phyloP scores from a whole-genome alignment of 2,888 invertebrate species.

The Bellardia bayeri region DNA sequence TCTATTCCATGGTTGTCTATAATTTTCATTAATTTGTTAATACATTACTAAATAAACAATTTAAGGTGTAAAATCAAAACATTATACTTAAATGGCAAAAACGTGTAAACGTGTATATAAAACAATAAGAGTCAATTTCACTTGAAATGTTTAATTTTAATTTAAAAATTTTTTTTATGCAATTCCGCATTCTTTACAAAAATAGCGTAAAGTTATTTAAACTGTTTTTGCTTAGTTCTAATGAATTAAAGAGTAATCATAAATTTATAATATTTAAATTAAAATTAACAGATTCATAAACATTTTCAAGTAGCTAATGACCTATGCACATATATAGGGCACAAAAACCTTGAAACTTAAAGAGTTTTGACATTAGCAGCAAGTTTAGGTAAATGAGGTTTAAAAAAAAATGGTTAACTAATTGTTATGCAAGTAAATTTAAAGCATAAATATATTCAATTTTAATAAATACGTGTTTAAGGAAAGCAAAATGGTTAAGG shows the following conservation, averaged over 20 bases:
- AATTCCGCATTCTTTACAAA: constrained; percentile 56
- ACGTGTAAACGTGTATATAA: not conserved
- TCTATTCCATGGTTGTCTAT: not conserved
- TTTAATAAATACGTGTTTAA: too few relatives aligned
- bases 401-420: too few relatives aligned
- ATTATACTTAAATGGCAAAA: constrained; percentile 7
- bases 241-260: not conserved
- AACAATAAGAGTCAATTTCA: not conserved
- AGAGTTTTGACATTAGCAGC: too few relatives aligned
- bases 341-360: too few relatives aligned
- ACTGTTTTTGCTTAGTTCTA: not conserved
- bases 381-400: too few relatives aligned
- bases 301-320: not conserved
- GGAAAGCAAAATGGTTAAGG: too few relatives aligned
- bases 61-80: not conserved
- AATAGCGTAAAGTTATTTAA: not conserved
- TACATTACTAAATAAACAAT: not conserved
- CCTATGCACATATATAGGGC: too few relatives aligned
- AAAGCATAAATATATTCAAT: too few relatives aligned
- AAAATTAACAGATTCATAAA: not conserved
- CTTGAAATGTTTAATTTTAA: not conserved
- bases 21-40: not conserved
- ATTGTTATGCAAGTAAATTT: too few relatives aligned
- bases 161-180: not conserved
- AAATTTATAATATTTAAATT: not conserved